phyloP scores from a whole-genome alignment of 2,888 invertebrate genomes.

The Rhagonycha fulva region DNA sequence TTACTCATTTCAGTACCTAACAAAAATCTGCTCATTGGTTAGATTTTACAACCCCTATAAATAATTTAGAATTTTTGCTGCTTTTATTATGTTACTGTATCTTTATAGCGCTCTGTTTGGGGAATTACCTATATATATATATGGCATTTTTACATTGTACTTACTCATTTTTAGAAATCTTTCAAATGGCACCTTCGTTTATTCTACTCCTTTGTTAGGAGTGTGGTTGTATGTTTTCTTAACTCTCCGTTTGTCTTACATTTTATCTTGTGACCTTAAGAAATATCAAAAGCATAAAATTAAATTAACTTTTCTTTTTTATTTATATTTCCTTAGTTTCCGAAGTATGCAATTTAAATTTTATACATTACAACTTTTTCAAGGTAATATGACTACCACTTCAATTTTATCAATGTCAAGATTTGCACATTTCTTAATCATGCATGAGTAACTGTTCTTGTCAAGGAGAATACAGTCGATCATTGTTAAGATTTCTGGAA shows the following conservation, averaged over 20 bases:
- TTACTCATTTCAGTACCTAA: neutral
- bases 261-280: neutral
- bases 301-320: neutral
- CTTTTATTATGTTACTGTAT: neutral
- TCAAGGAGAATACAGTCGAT: neutral
- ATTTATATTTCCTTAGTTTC: too few species aligned
- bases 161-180: neutral
- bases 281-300: neutral
- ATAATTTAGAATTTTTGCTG: neutral
- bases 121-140: neutral
- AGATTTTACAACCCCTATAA: neutral
- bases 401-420: neutral
- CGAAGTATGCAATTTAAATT: neutral
- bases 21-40: neutral
- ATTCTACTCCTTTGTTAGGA: neutral
- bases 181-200: neutral
- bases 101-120: neutral
- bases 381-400: neutral
- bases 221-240: neutral
- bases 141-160: neutral
- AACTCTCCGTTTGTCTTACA: neutral
- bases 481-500: neutral
- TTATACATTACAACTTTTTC: neutral
- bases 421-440: neutral
- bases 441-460: neutral